Evolutionary conservation across 2,797 vertebrate species (phyloP), one percentile per base, ranked within the genome.

Genomic region (Amazona finschi): DNA sequence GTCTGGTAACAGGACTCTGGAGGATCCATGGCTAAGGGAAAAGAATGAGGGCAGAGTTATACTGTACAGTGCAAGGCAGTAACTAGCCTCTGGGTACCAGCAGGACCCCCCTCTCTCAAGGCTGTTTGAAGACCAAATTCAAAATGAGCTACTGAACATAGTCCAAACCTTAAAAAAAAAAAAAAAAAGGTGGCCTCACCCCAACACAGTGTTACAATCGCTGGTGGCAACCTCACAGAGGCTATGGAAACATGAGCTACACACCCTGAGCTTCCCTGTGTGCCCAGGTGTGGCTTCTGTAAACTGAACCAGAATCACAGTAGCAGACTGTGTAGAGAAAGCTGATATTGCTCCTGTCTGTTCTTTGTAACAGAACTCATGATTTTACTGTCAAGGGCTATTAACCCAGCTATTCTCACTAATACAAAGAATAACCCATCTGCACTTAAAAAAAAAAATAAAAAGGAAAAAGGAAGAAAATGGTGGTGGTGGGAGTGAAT

Each of bases 1-100:
- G 36, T 44, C 43, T 84, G 49, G 21, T 16, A 43, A 58, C 5
- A 19, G 52, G 27, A 38, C n/a, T 64, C 41, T 55, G 33, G 39
- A 36, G n/a, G 44, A 57, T 57, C 31, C 11, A 22, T 2, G 21
- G 50, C 30, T 47, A 50, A 80, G 39, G 49, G 33, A 61, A 62
- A 24, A 77, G 44, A 74, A 46, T 5, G 20, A 69, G n/a, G 38
- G 39, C 3, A 21, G 11, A 70, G n/a, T 8, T 28, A 58, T 1
- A 3, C 9, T 16, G 38, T 61, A 20, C 8, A 69, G 31, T 1
- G 1, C 15, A 67, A 27, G 0, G 0, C 52, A 75, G 46, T 4
- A 90, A 31, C 22, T 52, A 71, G 20, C 15, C 15, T 39, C 18
- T 85, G 31, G 30, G 19, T 50, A 25, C 20, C 33, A 72, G n/a